Evolutionary conservation across 1,140 invertebrate genomes (phyloP).

Genomic region (Papilio machaon): DNA sequence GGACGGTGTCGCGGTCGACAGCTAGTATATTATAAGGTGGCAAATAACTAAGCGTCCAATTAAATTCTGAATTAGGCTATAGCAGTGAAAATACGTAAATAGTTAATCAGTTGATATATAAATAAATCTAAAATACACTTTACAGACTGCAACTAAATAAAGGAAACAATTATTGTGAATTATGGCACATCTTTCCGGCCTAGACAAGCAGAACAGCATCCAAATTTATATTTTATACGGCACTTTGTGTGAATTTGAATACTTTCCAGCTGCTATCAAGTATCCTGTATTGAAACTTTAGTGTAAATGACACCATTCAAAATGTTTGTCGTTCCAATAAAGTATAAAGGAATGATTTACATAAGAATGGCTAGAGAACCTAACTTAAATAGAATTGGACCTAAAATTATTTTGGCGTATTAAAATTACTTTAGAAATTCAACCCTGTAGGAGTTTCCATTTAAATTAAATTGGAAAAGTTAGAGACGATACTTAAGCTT

Average conservation of each 20-base stretch:
- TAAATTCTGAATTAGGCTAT: too few species aligned
- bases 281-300: conserved; percentile 5
- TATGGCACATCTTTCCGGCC: conserved; percentile 30
- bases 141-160: neutral
- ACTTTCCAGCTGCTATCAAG: neutral
- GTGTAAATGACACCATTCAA: neutral
- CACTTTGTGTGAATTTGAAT: conserved; percentile 13
- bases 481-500: neutral
- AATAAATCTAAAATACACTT: neutral
- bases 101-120: neutral
- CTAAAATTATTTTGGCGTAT: neutral
- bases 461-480: neutral
- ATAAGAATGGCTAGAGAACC: too few species aligned
- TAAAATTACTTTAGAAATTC: neutral
- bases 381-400: too few species aligned
- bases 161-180: conserved; percentile 26
- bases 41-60: too few species aligned
- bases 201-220: conserved; percentile 15
- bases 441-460: neutral
- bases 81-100: too few species aligned
- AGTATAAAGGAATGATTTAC: neutral
- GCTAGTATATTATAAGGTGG: too few species aligned
- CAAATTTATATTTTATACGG: conserved; percentile 26
- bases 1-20: too few species aligned
- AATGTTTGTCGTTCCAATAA: neutral